Evolutionary conservation across 2,113 vertebrate species (phyloP).

Genomic region (Callipepla squamata): DNA sequence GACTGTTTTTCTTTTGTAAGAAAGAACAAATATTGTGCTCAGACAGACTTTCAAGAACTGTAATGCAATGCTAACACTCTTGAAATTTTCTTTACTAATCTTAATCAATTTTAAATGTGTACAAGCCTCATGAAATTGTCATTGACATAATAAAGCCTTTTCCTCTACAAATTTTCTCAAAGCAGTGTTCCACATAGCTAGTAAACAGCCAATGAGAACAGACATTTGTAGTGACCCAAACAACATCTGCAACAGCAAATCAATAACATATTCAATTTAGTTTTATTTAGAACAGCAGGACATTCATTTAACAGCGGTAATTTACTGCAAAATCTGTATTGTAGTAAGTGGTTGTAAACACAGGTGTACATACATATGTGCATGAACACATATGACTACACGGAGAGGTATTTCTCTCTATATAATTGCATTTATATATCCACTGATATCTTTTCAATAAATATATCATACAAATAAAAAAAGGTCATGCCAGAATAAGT

Average conservation of each 20-base stretch:
- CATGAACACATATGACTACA: neutral
- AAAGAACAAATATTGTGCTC: neutral
- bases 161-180: neutral
- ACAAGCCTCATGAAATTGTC: neutral
- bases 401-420: neutral
- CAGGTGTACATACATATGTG: neutral
- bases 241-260: conserved; percentile 23
- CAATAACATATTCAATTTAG: neutral
- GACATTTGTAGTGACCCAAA: neutral
- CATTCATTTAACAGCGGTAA: neutral
- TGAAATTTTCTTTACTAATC: neutral
- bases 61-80: neutral
- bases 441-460: neutral
- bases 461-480: neutral
- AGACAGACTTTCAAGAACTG: neutral
- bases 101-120: neutral
- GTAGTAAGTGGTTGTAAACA: neutral
- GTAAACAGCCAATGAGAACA: neutral
- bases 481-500: neutral
- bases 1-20: accelerated
- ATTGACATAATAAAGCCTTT: neutral
- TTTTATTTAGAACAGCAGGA: neutral
- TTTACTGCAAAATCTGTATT: neutral
- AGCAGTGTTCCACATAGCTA: neutral
- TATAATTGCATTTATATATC: neutral